phyloP scores from a whole-genome alignment of 2,113 vertebrate species.

The Collichthys lucidus region DNA sequence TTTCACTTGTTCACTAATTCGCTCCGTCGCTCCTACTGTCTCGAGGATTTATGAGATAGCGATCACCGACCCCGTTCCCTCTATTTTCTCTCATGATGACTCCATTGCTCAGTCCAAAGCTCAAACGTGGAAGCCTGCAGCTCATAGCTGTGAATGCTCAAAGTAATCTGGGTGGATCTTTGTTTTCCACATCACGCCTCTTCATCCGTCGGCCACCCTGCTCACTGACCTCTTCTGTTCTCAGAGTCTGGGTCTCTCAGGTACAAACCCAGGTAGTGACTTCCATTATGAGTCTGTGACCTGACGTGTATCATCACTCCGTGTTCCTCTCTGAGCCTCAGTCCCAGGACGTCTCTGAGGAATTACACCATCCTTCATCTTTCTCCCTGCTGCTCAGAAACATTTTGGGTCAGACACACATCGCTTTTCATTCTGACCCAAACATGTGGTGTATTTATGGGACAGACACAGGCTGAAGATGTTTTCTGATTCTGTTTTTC shows the following conservation, averaged over 20 bases:
- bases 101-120: background rate
- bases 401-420: background rate
- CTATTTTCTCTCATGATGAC: background rate
- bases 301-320: slow-evolving; percentile 5
- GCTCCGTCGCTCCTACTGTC: background rate
- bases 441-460: background rate
- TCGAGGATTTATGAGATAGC: too few species aligned
- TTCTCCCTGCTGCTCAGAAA: background rate
- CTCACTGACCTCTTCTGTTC: slow-evolving; percentile 18
- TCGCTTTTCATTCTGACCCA: background rate
- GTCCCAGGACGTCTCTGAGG: background rate
- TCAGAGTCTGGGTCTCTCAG: background rate
- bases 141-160: background rate
- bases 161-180: background rate
- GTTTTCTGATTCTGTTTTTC: too few species aligned
- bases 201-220: background rate
- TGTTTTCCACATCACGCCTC: slow-evolving; percentile 19
- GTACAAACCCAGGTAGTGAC: background rate
- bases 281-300: slow-evolving; percentile 11
- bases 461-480: too few species aligned
- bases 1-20: background rate
- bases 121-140: slow-evolving; percentile 1
- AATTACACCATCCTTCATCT: background rate
- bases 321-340: background rate
- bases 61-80: too few species aligned